These are phyloP conservation scores for Mythimna ferrago DNA, from an alignment of 2,888 invertebrate genomes.

Conservation along the genomic window DNA sequence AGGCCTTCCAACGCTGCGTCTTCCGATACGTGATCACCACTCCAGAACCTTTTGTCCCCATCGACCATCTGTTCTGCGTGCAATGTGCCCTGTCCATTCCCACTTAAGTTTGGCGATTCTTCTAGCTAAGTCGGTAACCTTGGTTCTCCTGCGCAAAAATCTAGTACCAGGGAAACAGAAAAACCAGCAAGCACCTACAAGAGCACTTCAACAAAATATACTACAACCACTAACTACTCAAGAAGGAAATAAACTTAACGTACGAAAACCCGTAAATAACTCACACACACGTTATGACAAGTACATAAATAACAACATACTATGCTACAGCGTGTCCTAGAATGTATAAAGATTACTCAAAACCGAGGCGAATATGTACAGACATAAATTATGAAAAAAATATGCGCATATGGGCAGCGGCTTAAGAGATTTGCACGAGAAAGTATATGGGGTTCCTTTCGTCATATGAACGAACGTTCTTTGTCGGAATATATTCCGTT, in stretches of 20 bases:
- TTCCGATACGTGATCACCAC: too few relatives aligned
- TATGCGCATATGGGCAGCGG: conserved; percentile 64
- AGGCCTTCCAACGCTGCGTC: too few relatives aligned
- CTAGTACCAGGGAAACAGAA: neutral
- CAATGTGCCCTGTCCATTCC: too few relatives aligned
- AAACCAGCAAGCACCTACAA: conserved; percentile 7
- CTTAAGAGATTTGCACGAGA: conserved; percentile 70
- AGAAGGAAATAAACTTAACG: conserved; percentile 51
- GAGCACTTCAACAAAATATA: conserved; percentile 25
- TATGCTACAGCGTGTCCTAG: conserved; percentile 60
- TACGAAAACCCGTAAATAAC: conserved; percentile 50
- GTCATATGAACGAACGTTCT: conserved; percentile 35
- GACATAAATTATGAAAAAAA: conserved; percentile 72
- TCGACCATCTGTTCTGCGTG: too few relatives aligned
- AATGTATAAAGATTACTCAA: conserved; percentile 66
- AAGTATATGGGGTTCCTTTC: conserved; percentile 61
- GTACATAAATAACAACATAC: conserved; percentile 58
- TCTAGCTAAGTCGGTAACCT: too few relatives aligned
- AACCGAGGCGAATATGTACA: conserved; percentile 58
- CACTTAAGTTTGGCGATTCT: too few relatives aligned
- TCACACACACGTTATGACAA: conserved; percentile 59
- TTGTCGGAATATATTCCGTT: conserved; percentile 46
- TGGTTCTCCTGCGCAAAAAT: neutral
- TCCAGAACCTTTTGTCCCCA: too few relatives aligned
- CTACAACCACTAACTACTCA: conserved; percentile 24